phyloP scores from a whole-genome alignment of 2,797 vertebrate species.

The Gobionotothen gibberifrons region DNA sequence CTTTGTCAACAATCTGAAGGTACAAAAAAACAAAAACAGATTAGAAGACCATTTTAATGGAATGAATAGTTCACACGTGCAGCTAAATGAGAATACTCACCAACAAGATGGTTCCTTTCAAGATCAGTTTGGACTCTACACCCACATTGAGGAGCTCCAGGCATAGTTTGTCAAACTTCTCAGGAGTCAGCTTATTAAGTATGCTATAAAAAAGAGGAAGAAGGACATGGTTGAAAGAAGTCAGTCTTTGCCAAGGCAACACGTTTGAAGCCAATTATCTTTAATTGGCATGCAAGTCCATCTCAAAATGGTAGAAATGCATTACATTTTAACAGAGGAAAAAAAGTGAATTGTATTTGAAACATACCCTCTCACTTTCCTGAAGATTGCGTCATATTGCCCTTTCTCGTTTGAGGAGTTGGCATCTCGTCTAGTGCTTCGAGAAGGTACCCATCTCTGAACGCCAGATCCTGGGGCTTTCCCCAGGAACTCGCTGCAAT shows the following conservation, averaged over 20 bases:
- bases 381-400: slow-evolving; percentile 97
- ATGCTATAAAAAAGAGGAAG: slow-evolving; percentile 83
- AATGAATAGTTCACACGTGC: fast-evolving
- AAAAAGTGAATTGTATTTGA: not conserved
- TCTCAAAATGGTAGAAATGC: too few species aligned
- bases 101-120: slow-evolving; percentile 99
- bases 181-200: slow-evolving; percentile 99
- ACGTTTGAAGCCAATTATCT: not conserved
- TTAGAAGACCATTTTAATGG: not conserved
- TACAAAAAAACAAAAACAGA: not conserved
- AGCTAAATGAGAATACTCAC: slow-evolving; percentile 79
- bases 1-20: slow-evolving; percentile 98
- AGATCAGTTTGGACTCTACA: slow-evolving; percentile 98
- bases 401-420: slow-evolving; percentile 96
- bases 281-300: too few species aligned
- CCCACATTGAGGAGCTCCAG: slow-evolving; percentile 99
- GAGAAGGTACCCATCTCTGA: slow-evolving; percentile 99
- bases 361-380: slow-evolving; percentile 98
- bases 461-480: slow-evolving; percentile 98
- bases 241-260: not conserved
- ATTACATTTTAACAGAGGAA: too few species aligned
- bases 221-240: not conserved
- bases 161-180: slow-evolving; percentile 99
- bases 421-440: slow-evolving; percentile 99
- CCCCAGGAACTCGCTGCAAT: slow-evolving; percentile 97